Evolutionary conservation across 2,113 vertebrate species (phyloP).

Genomic region (Jaculus jaculus): DNA sequence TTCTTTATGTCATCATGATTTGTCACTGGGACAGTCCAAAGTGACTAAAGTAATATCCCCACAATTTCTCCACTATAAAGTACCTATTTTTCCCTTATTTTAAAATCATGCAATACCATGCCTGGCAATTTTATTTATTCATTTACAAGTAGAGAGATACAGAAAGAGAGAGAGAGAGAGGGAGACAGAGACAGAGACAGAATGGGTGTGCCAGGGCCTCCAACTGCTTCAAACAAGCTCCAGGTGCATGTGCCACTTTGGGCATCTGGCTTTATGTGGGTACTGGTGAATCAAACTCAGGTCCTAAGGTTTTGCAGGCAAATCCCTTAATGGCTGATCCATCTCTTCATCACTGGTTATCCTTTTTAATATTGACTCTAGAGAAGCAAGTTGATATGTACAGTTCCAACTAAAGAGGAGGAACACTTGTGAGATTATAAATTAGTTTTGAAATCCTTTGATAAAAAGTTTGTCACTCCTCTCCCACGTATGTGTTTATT

Average conservation of each 20-base stretch:
- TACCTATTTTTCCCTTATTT: not conserved
- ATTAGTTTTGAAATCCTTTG: not conserved
- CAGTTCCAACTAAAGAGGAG: not conserved
- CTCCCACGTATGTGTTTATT: not conserved
- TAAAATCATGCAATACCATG: too few species aligned
- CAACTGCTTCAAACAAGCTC: too few species aligned
- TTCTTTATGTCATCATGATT: not conserved
- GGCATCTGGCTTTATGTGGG: too few species aligned
- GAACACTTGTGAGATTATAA: not conserved
- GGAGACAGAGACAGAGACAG: too few species aligned
- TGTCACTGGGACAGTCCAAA: not conserved
- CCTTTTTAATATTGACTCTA: not conserved
- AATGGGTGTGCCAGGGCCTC: too few species aligned
- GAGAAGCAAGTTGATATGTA: not conserved
- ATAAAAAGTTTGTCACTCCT: not conserved
- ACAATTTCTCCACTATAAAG: not conserved
- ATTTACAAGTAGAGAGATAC: too few species aligned
- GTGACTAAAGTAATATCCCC: not conserved
- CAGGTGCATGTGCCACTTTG: too few species aligned
- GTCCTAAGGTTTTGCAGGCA: too few species aligned
- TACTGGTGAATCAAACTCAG: too few species aligned
- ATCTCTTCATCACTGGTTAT: not conserved
- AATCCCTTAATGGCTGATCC: too few species aligned
- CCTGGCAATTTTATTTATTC: too few species aligned
- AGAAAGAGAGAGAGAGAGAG: too few species aligned